phyloP scores from a whole-genome alignment of 2,113 vertebrate genomes.

The Myanophis thanlyinensis region DNA sequence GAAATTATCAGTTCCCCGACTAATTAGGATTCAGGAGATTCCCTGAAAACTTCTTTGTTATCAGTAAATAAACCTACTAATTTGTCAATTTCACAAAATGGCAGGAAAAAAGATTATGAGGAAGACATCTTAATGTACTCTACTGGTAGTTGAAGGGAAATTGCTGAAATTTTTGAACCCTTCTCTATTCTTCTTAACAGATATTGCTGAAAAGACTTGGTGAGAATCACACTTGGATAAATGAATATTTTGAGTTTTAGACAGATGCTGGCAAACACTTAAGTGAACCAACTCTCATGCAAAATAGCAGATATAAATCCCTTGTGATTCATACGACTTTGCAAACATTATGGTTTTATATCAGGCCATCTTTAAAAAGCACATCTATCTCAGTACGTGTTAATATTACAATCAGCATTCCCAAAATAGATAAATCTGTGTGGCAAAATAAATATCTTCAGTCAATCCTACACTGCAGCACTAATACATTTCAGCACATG shows the following conservation, averaged over 20 bases:
- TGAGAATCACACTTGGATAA: not conserved
- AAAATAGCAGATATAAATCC: not conserved
- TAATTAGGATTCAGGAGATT: not conserved
- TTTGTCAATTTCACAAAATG: not conserved
- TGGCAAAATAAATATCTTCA: not conserved
- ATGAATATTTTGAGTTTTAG: not conserved
- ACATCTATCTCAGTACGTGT: not conserved
- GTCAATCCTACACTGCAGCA: not conserved
- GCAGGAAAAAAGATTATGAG: not conserved
- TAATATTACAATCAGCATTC: not conserved
- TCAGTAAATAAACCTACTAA: not conserved
- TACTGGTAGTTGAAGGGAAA: not conserved
- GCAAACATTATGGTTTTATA: not conserved
- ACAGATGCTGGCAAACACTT: not conserved
- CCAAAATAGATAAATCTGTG: slow-evolving; percentile 8
- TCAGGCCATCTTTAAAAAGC: not conserved
- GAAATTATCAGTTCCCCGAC: not conserved
- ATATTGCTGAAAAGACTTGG: not conserved
- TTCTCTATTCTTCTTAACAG: not conserved
- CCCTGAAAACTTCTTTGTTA: not conserved
- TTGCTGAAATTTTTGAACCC: not conserved
- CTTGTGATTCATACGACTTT: not conserved
- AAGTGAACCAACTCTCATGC: not conserved
- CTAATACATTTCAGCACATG: not conserved
- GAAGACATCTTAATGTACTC: not conserved